These are phyloP conservation scores for Ommatoiulus sabulosus DNA, from an alignment of 2,888 invertebrate genomes.

Conservation along the genomic window DNA sequence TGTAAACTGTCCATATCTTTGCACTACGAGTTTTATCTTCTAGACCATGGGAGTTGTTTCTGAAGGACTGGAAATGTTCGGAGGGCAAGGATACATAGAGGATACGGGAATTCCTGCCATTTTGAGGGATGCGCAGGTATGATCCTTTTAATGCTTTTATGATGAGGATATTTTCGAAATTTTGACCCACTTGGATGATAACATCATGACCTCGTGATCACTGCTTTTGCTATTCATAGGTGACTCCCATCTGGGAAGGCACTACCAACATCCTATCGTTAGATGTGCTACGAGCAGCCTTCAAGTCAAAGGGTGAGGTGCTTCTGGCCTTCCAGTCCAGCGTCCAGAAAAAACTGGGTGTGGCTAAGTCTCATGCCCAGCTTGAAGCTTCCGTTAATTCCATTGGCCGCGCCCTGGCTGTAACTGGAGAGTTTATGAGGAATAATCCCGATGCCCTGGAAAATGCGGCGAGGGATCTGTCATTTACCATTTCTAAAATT, in stretches of 20 bases:
- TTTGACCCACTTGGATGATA: no score
- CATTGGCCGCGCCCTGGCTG: constrained; percentile 62
- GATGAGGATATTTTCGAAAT: no score
- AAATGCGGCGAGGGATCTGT: constrained; percentile 70
- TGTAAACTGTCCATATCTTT: no score
- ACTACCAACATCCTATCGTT: constrained; percentile 73
- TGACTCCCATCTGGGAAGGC: constrained; percentile 74
- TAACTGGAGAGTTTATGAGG: constrained; percentile 61
- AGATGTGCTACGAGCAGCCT: constrained; percentile 71
- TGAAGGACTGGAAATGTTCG: constrained; percentile 72
- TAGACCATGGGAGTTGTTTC: constrained; percentile 69
- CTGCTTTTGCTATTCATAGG: constrained; percentile 64
- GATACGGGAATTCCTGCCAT: constrained; percentile 71
- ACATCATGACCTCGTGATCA: no score
- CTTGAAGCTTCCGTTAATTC: constrained; percentile 61
- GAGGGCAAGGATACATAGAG: constrained; percentile 74
- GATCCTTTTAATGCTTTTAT: constrained; percentile 26
- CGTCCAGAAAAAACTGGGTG: constrained; percentile 63
- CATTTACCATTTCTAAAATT: constrained; percentile 68
- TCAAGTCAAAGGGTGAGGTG: constrained; percentile 68
- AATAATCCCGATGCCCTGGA: constrained; percentile 64
- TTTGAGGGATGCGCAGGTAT: constrained; percentile 72
- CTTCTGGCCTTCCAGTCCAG: constrained; percentile 66
- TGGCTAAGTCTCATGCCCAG: constrained; percentile 57
- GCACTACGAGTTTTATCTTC: no score